These are phyloP conservation scores for Alcedo atthis DNA, from an alignment of 2,797 vertebrate species.

Conservation along the genomic window DNA sequence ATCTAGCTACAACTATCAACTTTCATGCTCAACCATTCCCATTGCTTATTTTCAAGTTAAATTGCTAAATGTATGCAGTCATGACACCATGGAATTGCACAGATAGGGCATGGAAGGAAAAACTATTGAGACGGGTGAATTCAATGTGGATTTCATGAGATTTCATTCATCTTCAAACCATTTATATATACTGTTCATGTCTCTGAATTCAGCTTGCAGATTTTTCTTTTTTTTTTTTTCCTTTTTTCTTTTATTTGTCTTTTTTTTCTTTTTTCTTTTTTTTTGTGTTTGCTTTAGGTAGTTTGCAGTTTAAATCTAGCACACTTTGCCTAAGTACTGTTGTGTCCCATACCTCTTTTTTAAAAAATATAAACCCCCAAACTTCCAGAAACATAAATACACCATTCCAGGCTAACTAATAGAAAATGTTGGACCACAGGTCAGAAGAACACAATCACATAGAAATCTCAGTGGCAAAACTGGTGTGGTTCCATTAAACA, in stretches of 20 bases:
- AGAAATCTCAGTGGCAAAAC: conserved; percentile 27
- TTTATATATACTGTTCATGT: conserved; percentile 85
- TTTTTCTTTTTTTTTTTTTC: background rate
- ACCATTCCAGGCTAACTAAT: conserved; percentile 4
- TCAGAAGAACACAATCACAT: background rate
- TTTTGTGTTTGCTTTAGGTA: conserved; percentile 65
- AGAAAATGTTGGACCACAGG: background rate
- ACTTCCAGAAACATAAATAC: conserved; percentile 3
- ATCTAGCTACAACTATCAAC: conserved; percentile 59
- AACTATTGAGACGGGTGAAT: conserved; percentile 66
- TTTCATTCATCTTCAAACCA: conserved; percentile 82
- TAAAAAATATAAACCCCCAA: background rate
- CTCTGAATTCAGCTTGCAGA: conserved; percentile 76
- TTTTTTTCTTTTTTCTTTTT: background rate
- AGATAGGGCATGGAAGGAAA: conserved; percentile 75
- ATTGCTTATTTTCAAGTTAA: conserved; percentile 73
- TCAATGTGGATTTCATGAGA: conserved; percentile 90
- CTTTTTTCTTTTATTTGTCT: background rate
- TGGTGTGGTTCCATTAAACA: background rate
- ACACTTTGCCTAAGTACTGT: conserved; percentile 44
- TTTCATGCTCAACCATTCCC: conserved; percentile 69
- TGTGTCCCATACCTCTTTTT: conserved; percentile 3
- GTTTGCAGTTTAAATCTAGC: conserved; percentile 64
- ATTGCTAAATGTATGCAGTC: conserved; percentile 77
- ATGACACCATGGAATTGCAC: conserved; percentile 77